Percentiles rank a stretch among this genome's conserved stretches.
These are phyloP conservation scores for Cephonodes hylas DNA, from an alignment of 2,888 invertebrate genomes.

Conservation along the genomic window DNA sequence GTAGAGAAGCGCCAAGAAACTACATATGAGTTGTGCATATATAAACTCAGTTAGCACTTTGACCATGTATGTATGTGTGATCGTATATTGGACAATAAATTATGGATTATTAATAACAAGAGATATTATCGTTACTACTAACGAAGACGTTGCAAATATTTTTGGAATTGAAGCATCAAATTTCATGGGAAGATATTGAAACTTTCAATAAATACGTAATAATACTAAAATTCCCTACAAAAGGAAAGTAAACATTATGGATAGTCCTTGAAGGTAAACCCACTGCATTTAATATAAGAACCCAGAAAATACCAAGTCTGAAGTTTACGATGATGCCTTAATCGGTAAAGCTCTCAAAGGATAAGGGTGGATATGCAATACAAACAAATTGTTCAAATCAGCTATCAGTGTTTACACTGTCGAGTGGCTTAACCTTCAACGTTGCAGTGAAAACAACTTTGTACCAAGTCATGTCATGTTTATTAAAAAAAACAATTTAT, in stretches of 20 bases:
- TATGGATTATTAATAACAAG: not conserved
- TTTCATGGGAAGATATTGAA: no score
- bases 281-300: not conserved
- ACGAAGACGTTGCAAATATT: no score
- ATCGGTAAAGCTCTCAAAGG: conserved; percentile 40
- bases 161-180: no score
- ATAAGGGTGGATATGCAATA: conserved; percentile 35
- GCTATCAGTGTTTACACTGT: conserved; percentile 56
- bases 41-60: not conserved
- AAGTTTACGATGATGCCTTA: conserved; percentile 3
- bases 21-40: not conserved
- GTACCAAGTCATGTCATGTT: conserved; percentile 11
- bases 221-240: no score
- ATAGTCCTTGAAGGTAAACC: no score
- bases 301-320: not conserved
- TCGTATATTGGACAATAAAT: not conserved
- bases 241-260: no score
- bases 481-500: not conserved
- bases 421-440: conserved; percentile 54
- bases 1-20: not conserved
- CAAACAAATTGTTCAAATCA: conserved; percentile 53
- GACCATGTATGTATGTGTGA: not conserved
- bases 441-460: conserved; percentile 23
- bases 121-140: no score
- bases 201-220: no score